Evolutionary conservation across 2,113 vertebrate genomes (phyloP).

Genomic region (Brachypteracias leptosomus): DNA sequence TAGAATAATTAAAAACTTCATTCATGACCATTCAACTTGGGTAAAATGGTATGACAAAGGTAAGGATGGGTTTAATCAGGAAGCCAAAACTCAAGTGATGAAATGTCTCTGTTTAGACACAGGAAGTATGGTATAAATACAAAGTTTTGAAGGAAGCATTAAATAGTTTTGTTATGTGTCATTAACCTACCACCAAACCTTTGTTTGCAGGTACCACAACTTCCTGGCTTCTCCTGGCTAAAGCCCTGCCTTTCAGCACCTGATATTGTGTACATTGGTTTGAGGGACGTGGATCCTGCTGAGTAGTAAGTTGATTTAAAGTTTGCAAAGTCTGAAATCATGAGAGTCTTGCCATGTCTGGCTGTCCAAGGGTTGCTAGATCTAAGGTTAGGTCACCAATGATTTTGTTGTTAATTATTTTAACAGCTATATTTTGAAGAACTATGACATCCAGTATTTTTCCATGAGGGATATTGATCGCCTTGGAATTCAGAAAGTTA

Average conservation of each 20-base stretch:
- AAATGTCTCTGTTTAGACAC: not conserved
- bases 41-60: not conserved
- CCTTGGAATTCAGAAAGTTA: slow-evolving; percentile 94
- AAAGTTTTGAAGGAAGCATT: not conserved
- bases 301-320: slow-evolving; percentile 84
- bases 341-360: not conserved
- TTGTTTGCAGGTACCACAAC: slow-evolving; percentile 80
- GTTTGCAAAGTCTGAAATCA: not conserved
- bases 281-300: slow-evolving; percentile 92
- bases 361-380: not conserved
- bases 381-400: not conserved
- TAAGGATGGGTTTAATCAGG: not conserved
- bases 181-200: not conserved
- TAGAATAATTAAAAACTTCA: not conserved
- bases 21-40: not conserved
- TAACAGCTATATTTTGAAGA: slow-evolving; percentile 91
- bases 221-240: slow-evolving; percentile 95
- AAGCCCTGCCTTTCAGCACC: slow-evolving; percentile 88
- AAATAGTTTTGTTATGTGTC: not conserved
- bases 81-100: not conserved
- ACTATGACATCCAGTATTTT: slow-evolving; percentile 91
- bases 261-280: slow-evolving; percentile 93
- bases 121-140: not conserved
- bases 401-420: not conserved
- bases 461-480: slow-evolving; percentile 95